These are phyloP conservation scores for Pandemis cinnamomeana DNA, from an alignment of 2,888 invertebrate genomes.

Conservation along the genomic window DNA sequence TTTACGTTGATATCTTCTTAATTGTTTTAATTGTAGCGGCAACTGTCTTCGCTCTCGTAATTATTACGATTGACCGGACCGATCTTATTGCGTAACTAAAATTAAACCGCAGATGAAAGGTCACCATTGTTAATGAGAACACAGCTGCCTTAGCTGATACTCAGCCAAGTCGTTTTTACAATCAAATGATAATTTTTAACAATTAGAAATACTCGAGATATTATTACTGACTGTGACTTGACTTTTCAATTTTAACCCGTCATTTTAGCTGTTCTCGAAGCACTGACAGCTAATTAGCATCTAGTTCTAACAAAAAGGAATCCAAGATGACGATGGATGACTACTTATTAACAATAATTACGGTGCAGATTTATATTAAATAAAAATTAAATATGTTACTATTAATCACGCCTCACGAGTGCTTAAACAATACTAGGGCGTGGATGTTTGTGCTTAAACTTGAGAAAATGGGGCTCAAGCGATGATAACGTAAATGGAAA, in stretches of 20 bases:
- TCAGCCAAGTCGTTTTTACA: constrained; percentile 12
- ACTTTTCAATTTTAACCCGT: neutral
- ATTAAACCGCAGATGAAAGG: constrained; percentile 33
- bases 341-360: neutral
- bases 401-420: too few species aligned
- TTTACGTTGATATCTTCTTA: constrained; percentile 4
- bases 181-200: constrained; percentile 1
- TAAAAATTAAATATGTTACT: too few species aligned
- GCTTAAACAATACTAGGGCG: neutral
- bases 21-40: constrained; percentile 29
- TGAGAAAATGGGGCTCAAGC: neutral
- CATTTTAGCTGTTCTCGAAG: neutral
- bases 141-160: constrained; percentile 19
- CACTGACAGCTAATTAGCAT: neutral
- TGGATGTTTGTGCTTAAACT: neutral
- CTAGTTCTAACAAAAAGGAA: neutral
- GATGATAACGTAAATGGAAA: neutral
- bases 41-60: constrained; percentile 22
- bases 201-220: neutral
- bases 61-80: constrained; percentile 25
- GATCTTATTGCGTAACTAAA: constrained; percentile 26
- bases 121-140: constrained; percentile 34
- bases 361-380: too few species aligned
- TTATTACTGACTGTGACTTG: neutral
- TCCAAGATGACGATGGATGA: neutral